These are phyloP conservation scores for Tachuris rubrigastra DNA, from an alignment of 2,113 vertebrate genomes.

Conservation along the genomic window DNA sequence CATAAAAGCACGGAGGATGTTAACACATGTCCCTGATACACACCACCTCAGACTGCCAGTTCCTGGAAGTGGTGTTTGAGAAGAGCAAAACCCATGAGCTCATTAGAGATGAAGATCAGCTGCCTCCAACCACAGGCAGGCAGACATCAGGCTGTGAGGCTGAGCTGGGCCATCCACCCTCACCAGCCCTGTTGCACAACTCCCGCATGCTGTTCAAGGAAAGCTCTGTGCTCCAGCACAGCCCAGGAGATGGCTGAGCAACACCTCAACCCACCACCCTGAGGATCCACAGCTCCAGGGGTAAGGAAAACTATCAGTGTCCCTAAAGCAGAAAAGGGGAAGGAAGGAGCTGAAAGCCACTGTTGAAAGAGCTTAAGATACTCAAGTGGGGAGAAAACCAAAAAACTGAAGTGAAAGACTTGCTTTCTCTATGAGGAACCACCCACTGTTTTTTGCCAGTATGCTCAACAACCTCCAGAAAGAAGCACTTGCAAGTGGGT, in stretches of 20 bases:
- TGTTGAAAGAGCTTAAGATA: not conserved
- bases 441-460: not conserved
- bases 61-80: not conserved
- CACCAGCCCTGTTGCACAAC: not conserved
- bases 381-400: not conserved
- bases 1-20: not conserved
- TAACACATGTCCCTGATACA: not conserved
- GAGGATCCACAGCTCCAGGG: not conserved
- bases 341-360: not conserved
- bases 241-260: not conserved
- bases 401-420: not conserved
- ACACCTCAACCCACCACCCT: not conserved
- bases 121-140: not conserved
- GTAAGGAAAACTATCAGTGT: not conserved
- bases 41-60: not conserved
- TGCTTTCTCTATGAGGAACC: not conserved
- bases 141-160: not conserved
- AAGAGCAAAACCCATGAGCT: not conserved
- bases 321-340: not conserved
- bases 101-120: not conserved
- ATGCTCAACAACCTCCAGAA: not conserved
- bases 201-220: accelerated
- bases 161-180: not conserved
- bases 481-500: not conserved
- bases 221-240: not conserved